Evolutionary conservation across 37 sponge, comb jelly and placozoan genomes (phyloP).

Genomic region (Chondrosia reniformis): DNA sequence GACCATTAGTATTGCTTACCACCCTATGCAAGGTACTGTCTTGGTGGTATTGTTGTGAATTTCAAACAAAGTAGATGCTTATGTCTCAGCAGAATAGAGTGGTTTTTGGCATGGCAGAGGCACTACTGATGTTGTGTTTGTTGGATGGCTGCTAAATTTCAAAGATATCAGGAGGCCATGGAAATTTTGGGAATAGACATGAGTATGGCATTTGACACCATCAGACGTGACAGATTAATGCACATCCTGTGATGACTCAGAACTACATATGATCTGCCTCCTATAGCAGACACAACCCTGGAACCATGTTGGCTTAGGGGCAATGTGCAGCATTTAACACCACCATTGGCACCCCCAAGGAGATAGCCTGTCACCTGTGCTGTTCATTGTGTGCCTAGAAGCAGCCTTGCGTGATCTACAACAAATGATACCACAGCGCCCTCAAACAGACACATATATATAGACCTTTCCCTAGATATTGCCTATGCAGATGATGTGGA

Average conservation of each 20-base stretch:
- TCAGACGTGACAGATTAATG: conserved; percentile 23
- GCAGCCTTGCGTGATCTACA: conserved; percentile 19
- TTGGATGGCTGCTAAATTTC: conserved; percentile 10
- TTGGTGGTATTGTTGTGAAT: conserved; percentile 17
- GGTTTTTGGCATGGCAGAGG: conserved; percentile 14
- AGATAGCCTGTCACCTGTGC: conserved; percentile 23
- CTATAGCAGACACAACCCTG: conserved; percentile 19
- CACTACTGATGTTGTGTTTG: conserved; percentile 21
- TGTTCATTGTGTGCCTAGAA: conserved; percentile 21
- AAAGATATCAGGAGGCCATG: conserved; percentile 4
- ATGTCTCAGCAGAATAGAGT: conserved; percentile 11
- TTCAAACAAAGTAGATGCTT: conserved; percentile 1
- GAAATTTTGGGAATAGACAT: conserved; percentile 23
- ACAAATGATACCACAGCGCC: conserved; percentile 6
- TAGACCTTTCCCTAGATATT: conserved; percentile 15
- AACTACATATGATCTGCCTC: conserved; percentile 21
- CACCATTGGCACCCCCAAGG: conserved; percentile 26
- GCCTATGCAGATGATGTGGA: conserved; percentile 29
- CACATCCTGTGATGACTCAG: background rate
- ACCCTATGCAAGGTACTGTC: conserved; percentile 22
- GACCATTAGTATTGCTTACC: conserved; percentile 19
- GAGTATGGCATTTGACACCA: conserved; percentile 30
- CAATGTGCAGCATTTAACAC: conserved; percentile 5
- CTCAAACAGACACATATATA: conserved; percentile 6
- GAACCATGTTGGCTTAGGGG: background rate